Base-by-base conservation (phyloP, 2,888 invertebrate species). In the Drosophila suboccidentalis region DNA sequence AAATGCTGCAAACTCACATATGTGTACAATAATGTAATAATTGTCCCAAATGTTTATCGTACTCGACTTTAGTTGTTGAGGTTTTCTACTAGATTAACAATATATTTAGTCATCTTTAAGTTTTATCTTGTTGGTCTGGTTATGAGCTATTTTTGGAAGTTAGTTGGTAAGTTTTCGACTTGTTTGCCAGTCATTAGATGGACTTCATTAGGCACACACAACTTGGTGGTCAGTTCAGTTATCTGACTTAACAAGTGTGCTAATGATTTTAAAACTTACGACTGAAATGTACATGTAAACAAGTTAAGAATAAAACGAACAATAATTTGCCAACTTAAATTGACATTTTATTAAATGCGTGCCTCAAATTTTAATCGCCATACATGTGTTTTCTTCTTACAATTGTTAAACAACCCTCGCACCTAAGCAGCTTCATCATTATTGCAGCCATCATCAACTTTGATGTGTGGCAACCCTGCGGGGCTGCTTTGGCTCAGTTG, bases 151-250 rank as follows among this genome's bases (percentile, higher is more conserved):
- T 54, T 58, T 63, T 50, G 75, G 43, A 67, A 71, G 61, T 54
- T 63, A 34, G 59, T 54, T 69, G 46, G 19, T 68, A 46, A 67
- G 68, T 63, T 73, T 69, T 32, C 22, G 67, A 49, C 61, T 76
- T 78, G 75, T 73, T 66, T 71, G 69, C 63, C 69, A 82, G 82
- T 82, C 85, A 82, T 82, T 82, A 82, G 65, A 70, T 44, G 63
- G 58, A 54, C 64, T 74, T 69, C 74, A 74, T 75, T 75, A 69
- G 58, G 22, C 39, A 43, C 36, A 49, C 49, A 53, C 29, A 38
- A 36, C 13, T 58, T 62, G 58, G 50, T 71, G 72, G 72, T 53
- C 72, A 72, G 51, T 38, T 57, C 9, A 34, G 53, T 38, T 22
- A 53, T 26, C 26, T 26, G 60, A 68, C 26, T 73, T 49, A 60